A percentile compares a stretch with the other conserved stretches of the same genome.
Evolutionary conservation across 2,888 invertebrate genomes (phyloP).

Genomic region (Drosophila meridiana): DNA sequence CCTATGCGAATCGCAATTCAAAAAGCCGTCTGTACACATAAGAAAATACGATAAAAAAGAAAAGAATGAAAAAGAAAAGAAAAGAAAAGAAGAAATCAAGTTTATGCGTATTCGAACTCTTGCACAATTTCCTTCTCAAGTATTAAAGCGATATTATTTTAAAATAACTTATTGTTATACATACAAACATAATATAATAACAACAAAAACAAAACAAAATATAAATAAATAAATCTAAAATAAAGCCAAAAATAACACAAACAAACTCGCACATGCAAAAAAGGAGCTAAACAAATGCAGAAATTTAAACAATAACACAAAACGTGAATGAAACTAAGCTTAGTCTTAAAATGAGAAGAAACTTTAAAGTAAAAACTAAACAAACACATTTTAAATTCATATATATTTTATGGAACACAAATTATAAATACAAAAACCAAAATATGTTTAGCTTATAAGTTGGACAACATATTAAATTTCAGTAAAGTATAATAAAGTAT

Average conservation of each 20-base stretch:
- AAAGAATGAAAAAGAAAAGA: constrained; percentile 24
- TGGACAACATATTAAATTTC: constrained; percentile 41
- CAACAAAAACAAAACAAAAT: constrained; percentile 51
- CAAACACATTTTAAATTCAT: constrained; percentile 45
- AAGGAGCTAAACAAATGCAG: constrained; percentile 42
- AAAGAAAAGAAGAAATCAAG: constrained; percentile 4
- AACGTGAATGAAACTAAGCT: constrained; percentile 42
- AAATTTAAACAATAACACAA: constrained; percentile 44
- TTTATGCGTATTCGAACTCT: constrained; percentile 62
- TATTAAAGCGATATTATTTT: constrained; percentile 80
- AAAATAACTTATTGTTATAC: constrained; percentile 71
- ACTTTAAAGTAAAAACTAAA: constrained; percentile 28
- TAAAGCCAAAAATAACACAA: constrained; percentile 32
- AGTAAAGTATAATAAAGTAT: constrained; percentile 34
- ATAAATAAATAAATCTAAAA: constrained; percentile 44
- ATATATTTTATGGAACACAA: constrained; percentile 56
- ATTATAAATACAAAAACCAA: constrained; percentile 40
- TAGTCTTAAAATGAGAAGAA: constrained; percentile 37
- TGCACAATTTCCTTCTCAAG: constrained; percentile 80
- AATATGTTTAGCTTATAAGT: constrained; percentile 54
- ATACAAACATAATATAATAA: constrained; percentile 64
- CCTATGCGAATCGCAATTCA: constrained; percentile 68
- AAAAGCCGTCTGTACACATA: constrained; percentile 43
- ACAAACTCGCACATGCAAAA: constrained; percentile 32
- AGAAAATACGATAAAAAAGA: constrained; percentile 36